Percentiles rank a stretch among this genome's conserved stretches.
phyloP scores from a whole-genome alignment of 2,113 vertebrate genomes.

The Nyctereutes procyonoides region DNA sequence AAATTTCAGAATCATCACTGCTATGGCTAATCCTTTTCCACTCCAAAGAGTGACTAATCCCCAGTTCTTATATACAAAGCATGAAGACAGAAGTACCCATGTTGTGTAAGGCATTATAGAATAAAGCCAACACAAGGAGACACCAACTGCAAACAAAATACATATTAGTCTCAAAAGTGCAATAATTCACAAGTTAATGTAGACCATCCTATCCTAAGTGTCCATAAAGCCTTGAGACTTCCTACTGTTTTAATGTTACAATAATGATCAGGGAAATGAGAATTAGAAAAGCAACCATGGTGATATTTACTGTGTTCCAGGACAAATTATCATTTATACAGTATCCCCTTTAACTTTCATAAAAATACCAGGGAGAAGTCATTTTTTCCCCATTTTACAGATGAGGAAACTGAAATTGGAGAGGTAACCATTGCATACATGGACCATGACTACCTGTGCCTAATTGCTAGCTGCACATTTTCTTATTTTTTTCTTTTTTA shows the following conservation, averaged over 20 bases:
- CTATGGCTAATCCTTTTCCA: constrained; percentile 34
- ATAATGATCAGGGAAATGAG: constrained; percentile 41
- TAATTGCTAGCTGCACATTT: neutral
- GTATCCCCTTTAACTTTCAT: neutral
- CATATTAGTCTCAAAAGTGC: neutral
- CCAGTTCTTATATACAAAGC: neutral
- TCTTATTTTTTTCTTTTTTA: neutral
- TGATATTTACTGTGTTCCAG: neutral
- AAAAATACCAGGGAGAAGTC: neutral
- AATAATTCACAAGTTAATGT: constrained; percentile 52
- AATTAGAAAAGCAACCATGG: neutral
- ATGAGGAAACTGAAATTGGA: neutral
- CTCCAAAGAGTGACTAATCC: constrained; percentile 49
- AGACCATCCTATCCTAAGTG: neutral
- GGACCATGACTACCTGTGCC: neutral
- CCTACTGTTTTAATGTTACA: neutral
- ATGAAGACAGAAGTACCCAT: neutral
- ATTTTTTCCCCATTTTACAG: neutral
- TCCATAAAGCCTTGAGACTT: constrained; percentile 44
- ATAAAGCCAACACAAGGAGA: neutral
- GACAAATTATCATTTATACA: neutral
- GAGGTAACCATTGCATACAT: neutral
- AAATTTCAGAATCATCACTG: constrained; percentile 1
- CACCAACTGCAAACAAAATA: neutral
- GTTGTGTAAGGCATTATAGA: neutral